phyloP scores from a whole-genome alignment of 2,888 invertebrate genomes.

The Eumacrocentrus americanus region DNA sequence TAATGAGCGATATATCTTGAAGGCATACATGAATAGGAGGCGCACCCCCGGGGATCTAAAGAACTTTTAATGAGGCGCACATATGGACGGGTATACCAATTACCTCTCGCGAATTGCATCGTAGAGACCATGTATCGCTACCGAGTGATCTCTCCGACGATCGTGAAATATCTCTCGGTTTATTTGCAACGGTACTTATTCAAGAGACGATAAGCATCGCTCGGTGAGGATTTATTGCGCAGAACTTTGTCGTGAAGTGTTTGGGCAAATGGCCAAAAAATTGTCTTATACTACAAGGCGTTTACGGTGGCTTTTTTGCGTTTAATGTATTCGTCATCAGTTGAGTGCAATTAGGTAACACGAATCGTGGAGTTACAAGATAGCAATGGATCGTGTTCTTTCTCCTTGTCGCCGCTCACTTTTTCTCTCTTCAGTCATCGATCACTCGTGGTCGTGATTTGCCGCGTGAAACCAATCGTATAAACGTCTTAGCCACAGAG shows the following conservation, averaged over 20 bases:
- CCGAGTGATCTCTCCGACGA: neutral
- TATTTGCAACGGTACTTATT: slow-evolving; percentile 12
- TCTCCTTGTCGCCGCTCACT: neutral
- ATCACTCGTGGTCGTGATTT: slow-evolving; percentile 13
- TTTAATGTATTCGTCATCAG: neutral
- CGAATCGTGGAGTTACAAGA: neutral
- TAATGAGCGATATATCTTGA: slow-evolving; percentile 21
- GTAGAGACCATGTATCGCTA: neutral
- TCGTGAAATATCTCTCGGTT: neutral
- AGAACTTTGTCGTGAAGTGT: slow-evolving; percentile 21
- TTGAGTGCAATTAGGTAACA: neutral
- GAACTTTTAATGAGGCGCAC: slow-evolving; percentile 26
- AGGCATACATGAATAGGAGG: slow-evolving; percentile 23
- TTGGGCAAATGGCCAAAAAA: slow-evolving; percentile 1
- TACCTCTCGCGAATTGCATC: slow-evolving; percentile 4
- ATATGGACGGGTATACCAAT: slow-evolving; percentile 16
- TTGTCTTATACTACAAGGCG: neutral
- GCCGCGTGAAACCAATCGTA: slow-evolving; percentile 13
- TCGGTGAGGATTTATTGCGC: neutral
- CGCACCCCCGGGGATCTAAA: slow-evolving; percentile 13
- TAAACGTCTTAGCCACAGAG: too few species aligned
- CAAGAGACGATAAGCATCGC: slow-evolving; percentile 1
- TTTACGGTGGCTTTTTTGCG: too few species aligned
- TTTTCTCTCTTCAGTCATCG: slow-evolving; percentile 1
- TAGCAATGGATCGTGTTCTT: neutral